Base-by-base conservation (phyloP, 2,888 invertebrate species). In the Pollenia griseotomentosa region DNA sequence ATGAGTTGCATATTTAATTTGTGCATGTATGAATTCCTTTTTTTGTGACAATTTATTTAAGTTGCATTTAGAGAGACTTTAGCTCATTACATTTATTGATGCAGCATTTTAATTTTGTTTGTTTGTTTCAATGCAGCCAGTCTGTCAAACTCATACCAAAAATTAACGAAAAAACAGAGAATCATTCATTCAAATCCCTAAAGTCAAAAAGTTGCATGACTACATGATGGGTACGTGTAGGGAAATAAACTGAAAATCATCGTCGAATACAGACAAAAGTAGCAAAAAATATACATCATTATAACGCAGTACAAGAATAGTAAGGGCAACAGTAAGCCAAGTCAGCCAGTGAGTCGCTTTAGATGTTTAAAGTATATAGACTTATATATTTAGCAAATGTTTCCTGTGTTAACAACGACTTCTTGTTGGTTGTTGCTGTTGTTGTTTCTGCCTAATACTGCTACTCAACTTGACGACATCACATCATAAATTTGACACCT, bases 401-500 rank as follows among this genome's bases (percentile, higher is more conserved):
- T 86, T 86, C 79, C 86, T 86, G 79, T 79, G 78, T 68, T 86
- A 68, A 82, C 33, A 66, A 68, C 42, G 70, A 71, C 51, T 59
- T 65, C 46, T 55, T 46, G 63, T 63, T 46, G 59, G 73, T 59
- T 23, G 4, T 80, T 44, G 33, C 7, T 40, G 53, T 46, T 23
- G 7, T 73, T 42, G 33, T 42, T 66, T 66, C 51, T 75, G 44
- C 61, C 65, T 80, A 77, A 83, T 83, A 80, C 57, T 75, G 68
- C 83, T 75, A 83, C 71, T 83, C 79, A 75, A 83, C 71, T 86
- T 83, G 70, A 83, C 79, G 59, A 83, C 79, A 80, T 66, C 86
- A 83, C 80, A 80, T 80, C 83, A 86, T 83, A 83, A 83, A 80
- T 83, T 80, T 86, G 79, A 86, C 83, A 80, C 86, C 86, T 86